Base-by-base conservation (phyloP, 1,140 invertebrate genomes). In the Chironomus striatipennis region DNA sequence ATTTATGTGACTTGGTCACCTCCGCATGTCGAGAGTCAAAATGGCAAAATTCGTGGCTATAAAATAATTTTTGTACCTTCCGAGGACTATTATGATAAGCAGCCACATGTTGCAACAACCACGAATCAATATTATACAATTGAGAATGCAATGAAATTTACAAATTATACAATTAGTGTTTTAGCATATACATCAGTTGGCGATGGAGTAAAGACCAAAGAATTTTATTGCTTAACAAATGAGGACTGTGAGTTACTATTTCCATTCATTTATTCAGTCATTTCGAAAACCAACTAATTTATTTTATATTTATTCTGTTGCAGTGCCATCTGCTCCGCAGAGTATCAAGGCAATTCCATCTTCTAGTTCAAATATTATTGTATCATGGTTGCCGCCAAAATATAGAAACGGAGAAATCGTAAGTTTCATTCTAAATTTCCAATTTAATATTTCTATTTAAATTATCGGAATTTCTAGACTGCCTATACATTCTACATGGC, bases 101-200 rank as follows among this genome's bases (percentile, higher is more conserved):
- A 82, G 80, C 79, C 80, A 74, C 78, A 81, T 75, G 80, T 82
- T 79, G 81, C 82, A 76, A 82, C 81, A 78, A 82, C 81, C 77
- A 82, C 79, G 76, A 82, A 82, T 80, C 81, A 82, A 79, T 82
- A 82, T 78, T 78, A 81, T 75, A 82, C 81, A 74, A 79, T 82
- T 74, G 81, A 82, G 76, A 82, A 81, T 78, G 78, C 82, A 76
- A 77, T 89, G 76, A 92, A 94, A 77, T 95, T 90, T 81, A 95
- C 94, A n/a, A 98, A 97, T 85, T 98, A 98, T 82, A 96, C 93
- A 72, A 90, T 98, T 42, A 90, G 91, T 76, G 91, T 96, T 10
- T 85, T 93, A 76, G 95, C 94, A 7, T 95, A 89, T 82, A 98
- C 95, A 2, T 86, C 90, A 72, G 92, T 93, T 72, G 96, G 96